Evolutionary conservation across 2,113 vertebrate species (phyloP), one percentile per base, ranked within the genome.

Genomic region (Chloroceryle aenea): DNA sequence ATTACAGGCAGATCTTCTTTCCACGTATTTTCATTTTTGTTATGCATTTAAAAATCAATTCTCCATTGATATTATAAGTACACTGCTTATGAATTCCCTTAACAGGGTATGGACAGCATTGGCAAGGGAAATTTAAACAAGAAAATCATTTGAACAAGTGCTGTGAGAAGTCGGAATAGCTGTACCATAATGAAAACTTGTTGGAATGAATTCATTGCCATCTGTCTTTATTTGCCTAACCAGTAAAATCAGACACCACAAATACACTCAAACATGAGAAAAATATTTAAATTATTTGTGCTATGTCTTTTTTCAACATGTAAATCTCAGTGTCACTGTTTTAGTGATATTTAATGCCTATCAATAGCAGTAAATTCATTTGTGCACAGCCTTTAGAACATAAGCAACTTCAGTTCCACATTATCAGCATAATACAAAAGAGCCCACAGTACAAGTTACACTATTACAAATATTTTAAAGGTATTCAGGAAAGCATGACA

Each of bases 221-320:
- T 97, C 96, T 97, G 96, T 96, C 93, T 96, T 86, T 97, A 93
- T 96, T 96, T 96, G 95, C 83, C 85, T 96, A 90, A 94, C 88
- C 88, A 88, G 84, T 64, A 96, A 88, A 52, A 96, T 94, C 95
- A 96, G 95, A 86, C 95, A 94, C 92, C 92, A 96, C 95, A 97
- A 96, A 97, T 94, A 94, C 20, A 96, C 38, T 94, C 90, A 97
- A 93, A 95, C 90, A 97, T 23, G 58, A 93, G 95, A 92, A 92
- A 97, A 96, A 97, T 89, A 96, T 96, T 92, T 94, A 87, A 96
- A 96, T 92, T 96, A 90, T 90, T 96, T 95, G 64, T 42, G 43
- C 80, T 92, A 38, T 3, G 8, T 82, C 88, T 73, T 90, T 94
- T 92, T 84, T 47, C 88, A 92, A 90, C 83, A 73, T 1, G 3